Percentiles rank a stretch among this genome's conserved stretches.
Conservation (phyloP, 30 jellyfish, hydroid and myxozoan species). For the Hydractinia echinata region DNA sequence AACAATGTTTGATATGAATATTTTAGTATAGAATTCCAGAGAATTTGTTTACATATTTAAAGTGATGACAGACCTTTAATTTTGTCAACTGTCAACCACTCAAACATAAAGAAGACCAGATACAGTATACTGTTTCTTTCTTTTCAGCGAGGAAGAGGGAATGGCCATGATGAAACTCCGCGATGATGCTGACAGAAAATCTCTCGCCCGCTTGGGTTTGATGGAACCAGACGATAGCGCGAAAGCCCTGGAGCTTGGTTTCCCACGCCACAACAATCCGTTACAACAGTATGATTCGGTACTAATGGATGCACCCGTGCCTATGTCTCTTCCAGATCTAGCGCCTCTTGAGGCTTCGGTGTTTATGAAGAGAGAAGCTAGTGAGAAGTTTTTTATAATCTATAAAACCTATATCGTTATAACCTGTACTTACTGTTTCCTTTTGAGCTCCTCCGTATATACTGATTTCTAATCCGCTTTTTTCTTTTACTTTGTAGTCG, state of each 20-base stretch:
- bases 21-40: too few species aligned
- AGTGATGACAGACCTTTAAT: neutral
- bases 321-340: neutral
- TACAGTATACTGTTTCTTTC: neutral
- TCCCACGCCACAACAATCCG: slow-evolving; percentile 39
- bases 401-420: too few species aligned
- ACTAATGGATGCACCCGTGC: neutral
- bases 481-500: neutral
- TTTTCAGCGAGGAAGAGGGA: slow-evolving; percentile 91
- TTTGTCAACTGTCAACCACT: neutral
- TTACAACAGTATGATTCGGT: neutral
- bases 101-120: neutral
- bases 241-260: slow-evolving; percentile 78
- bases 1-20: neutral
- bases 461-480: neutral
- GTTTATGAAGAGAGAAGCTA: too few species aligned
- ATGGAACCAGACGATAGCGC: slow-evolving; percentile 57
- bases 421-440: neutral
- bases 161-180: slow-evolving; percentile 78
- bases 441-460: neutral
- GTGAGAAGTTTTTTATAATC: too few species aligned
- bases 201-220: slow-evolving; percentile 72
- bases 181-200: slow-evolving; percentile 76
- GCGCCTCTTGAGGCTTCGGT: too few species aligned
- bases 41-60: neutral